Conservation (phyloP, 2,797 vertebrate genomes). For the Bryconaethiops microstoma region DNA sequence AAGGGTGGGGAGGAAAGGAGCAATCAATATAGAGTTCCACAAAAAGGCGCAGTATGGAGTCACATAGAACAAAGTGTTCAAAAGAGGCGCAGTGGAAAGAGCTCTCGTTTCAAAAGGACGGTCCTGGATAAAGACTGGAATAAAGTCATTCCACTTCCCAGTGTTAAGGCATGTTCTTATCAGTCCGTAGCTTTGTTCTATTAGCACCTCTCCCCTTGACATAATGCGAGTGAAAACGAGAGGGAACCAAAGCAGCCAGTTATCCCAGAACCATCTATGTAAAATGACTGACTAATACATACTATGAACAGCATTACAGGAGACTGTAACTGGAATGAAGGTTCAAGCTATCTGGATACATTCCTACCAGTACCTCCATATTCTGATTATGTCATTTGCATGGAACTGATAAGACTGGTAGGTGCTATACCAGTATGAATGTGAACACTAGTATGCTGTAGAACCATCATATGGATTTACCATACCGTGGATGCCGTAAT, state of each 20-base stretch:
- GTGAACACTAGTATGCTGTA: not conserved
- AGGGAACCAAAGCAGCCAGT: constrained; percentile 25
- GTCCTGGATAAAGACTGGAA: constrained; percentile 35
- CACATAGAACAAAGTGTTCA: constrained; percentile 35
- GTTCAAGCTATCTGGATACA: not conserved
- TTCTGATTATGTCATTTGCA: not conserved
- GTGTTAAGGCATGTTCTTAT: constrained; percentile 34
- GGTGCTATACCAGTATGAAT: not conserved
- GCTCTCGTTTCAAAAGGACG: constrained; percentile 28
- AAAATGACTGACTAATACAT: constrained; percentile 32
- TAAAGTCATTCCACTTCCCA: constrained; percentile 19
- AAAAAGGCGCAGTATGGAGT: constrained; percentile 30
- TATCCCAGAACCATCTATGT: constrained; percentile 11
- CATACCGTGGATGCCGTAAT: not conserved
- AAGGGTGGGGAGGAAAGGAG: constrained; percentile 22
- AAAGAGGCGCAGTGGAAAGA: constrained; percentile 20
- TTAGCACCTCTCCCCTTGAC: constrained; percentile 17
- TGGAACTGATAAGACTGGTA: not conserved
- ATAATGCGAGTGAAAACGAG: constrained; percentile 28
- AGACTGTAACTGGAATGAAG: not conserved
- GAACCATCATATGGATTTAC: not conserved
- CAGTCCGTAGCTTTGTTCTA: constrained; percentile 20
- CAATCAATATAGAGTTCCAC: constrained; percentile 39
- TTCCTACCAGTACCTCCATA: not conserved
- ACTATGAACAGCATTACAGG: not conserved